These are phyloP conservation scores for Siniperca knerii DNA, from an alignment of 2,113 vertebrate genomes.

Conservation along the genomic window DNA sequence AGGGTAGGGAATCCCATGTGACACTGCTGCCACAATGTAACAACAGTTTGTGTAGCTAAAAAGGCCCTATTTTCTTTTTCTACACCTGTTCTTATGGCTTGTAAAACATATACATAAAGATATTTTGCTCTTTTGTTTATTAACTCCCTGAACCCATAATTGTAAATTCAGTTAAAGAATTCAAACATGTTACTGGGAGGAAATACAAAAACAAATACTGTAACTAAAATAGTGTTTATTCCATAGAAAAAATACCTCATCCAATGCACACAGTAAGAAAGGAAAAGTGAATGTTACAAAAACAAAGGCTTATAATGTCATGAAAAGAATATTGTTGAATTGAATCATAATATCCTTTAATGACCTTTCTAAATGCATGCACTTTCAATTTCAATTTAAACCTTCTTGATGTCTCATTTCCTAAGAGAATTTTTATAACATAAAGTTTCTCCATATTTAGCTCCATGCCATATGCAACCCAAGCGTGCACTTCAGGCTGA, in stretches of 20 bases:
- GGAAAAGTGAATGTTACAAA: slow-evolving; percentile 60
- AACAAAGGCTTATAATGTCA: slow-evolving; percentile 51
- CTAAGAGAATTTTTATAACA: slow-evolving; percentile 16
- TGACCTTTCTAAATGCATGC: slow-evolving; percentile 69
- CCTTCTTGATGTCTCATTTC: slow-evolving; percentile 20
- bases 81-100: neutral
- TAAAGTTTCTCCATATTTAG: slow-evolving; percentile 39
- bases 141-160: neutral
- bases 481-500: slow-evolving; percentile 40
- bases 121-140: neutral
- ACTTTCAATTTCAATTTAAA: slow-evolving; percentile 56
- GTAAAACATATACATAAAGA: neutral
- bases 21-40: too few relatives aligned
- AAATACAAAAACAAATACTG: slow-evolving; percentile 45
- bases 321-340: slow-evolving; percentile 50
- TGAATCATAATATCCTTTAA: slow-evolving; percentile 46
- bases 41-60: neutral
- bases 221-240: slow-evolving; percentile 82
- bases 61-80: neutral
- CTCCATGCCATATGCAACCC: slow-evolving; percentile 35
- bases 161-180: neutral
- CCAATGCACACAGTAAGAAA: slow-evolving; percentile 57
- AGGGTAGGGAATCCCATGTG: too few relatives aligned
- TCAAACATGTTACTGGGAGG: neutral
- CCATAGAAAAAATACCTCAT: slow-evolving; percentile 62